A percentile compares a stretch with the other conserved stretches of the same genome.
These are phyloP conservation scores for Tenthredo notha DNA, from an alignment of 2,888 invertebrate species.

Conservation along the genomic window DNA sequence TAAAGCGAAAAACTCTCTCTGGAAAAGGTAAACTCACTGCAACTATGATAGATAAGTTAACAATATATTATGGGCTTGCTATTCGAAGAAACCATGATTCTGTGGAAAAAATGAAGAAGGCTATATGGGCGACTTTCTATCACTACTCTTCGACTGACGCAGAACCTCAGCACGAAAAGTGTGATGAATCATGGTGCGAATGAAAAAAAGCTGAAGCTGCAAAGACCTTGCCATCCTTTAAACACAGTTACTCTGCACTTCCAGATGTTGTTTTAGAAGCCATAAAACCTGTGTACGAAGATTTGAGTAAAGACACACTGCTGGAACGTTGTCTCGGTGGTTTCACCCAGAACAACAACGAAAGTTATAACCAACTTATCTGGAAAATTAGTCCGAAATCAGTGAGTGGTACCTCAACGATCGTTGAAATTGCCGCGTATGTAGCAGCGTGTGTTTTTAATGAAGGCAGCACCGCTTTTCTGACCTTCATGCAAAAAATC, in stretches of 20 bases:
- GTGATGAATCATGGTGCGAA: constrained; percentile 43
- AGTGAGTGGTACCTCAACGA: background rate
- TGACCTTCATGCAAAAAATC: too few species aligned
- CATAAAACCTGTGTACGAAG: constrained; percentile 56
- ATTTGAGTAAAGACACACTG: constrained; percentile 43
- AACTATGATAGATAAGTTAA: constrained; percentile 56
- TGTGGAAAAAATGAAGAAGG: constrained; percentile 64
- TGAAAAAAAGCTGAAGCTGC: background rate
- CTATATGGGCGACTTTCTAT: constrained; percentile 67
- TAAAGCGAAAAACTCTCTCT: background rate
- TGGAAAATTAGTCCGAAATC: constrained; percentile 11
- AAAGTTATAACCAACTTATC: constrained; percentile 14
- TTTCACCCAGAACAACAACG: constrained; percentile 8
- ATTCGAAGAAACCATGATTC: constrained; percentile 55
- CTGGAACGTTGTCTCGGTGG: constrained; percentile 18
- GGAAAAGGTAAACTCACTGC: constrained; percentile 53
- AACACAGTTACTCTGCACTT: constrained; percentile 57
- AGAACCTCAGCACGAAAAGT: constrained; percentile 66
- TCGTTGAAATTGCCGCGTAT: background rate
- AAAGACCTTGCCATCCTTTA: background rate
- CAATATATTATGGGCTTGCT: constrained; percentile 54
- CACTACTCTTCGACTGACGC: constrained; percentile 67
- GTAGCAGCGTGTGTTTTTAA: constrained; percentile 3
- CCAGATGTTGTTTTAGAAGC: constrained; percentile 57
- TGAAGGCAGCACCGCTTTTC: background rate